A percentile compares a stretch with the other conserved stretches of the same genome.
Conservation (phyloP, 2,797 vertebrate genomes). For the Enteromius anoplus region DNA sequence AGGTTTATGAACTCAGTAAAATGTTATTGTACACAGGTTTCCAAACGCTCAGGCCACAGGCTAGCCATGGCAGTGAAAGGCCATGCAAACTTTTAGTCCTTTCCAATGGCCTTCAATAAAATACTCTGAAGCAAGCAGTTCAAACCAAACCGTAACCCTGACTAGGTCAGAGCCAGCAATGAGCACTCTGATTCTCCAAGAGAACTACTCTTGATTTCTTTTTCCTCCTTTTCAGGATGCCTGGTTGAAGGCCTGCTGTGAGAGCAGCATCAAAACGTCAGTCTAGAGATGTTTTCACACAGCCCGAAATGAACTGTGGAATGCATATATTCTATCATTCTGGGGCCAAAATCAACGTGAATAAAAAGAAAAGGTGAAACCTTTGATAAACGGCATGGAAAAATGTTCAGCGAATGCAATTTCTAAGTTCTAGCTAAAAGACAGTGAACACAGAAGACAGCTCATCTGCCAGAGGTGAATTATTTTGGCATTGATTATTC, state of each 20-base stretch:
- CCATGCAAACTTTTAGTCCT: constrained; percentile 73
- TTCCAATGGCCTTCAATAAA: constrained; percentile 72
- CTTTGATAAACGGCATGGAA: constrained; percentile 43
- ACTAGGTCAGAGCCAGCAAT: constrained; percentile 62
- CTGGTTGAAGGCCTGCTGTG: constrained; percentile 63
- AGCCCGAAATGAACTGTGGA: constrained; percentile 62
- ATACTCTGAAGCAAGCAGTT: constrained; percentile 66
- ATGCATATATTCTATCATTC: constrained; percentile 52
- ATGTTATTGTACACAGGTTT: constrained; percentile 75
- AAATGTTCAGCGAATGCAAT: constrained; percentile 27
- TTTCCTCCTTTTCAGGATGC: constrained; percentile 64
- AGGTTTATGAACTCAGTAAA: constrained; percentile 80
- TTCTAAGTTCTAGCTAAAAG: constrained; percentile 21
- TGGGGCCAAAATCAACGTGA: constrained; percentile 34
- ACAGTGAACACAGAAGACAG: background rate
- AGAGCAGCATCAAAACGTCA: constrained; percentile 66
- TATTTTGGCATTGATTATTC: background rate
- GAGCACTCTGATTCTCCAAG: constrained; percentile 60
- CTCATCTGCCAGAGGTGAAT: background rate
- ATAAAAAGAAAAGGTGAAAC: constrained; percentile 30
- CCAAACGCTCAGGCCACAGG: constrained; percentile 76
- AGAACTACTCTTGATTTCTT: constrained; percentile 64
- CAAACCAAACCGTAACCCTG: constrained; percentile 65
- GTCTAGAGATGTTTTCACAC: constrained; percentile 63
- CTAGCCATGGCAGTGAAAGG: constrained; percentile 73